Evolutionary conservation across 37 sponge, comb jelly and placozoan species (phyloP), one percentile per base, ranked within the genome.

Genomic region (Theonella swinhoei): DNA sequence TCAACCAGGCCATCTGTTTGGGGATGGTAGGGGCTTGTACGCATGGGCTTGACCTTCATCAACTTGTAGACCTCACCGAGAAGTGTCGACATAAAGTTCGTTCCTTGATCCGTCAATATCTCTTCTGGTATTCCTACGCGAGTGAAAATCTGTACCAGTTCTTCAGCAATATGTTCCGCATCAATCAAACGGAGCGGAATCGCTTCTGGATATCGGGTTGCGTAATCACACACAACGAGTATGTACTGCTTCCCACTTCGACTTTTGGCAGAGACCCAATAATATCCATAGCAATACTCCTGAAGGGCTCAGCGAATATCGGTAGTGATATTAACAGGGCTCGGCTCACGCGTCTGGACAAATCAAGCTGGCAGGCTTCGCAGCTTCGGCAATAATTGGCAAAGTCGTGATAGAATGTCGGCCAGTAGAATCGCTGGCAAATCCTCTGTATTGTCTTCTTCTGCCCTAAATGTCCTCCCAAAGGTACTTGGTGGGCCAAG

Each of bases 1-100:
- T 87, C 81, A 23, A 80, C 81, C 41, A 87, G 75, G 3, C 88
- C 88, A 43, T 87, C 88, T 28, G 88, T 87, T 37, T 87, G 88
- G 26, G 88, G 88, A 33, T 87, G 88, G 65, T 87, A 87, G 0
- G 80, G 88, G 74, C 75, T 80, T 9, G 88, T 87, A 42, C 81
- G 37, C 47, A 87, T 72, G 0, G 88, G 75, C 43, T 72, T 58
- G 62, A 87, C 47, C 11, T 14, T 5, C 5, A 87, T 59, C 36
- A 87, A 26, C 5, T 75, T 58, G 76, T 87, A 74, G 39, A 87
- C 31, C 58, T 87, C 81, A 25, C 17, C 33, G 23, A 87, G 22
- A 23, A 87, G 66, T 33, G 28, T 33, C 2, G 88, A 87, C 19
- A 62, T 80, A 34, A 80, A 87, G 68, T 87, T 81, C 8, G 84